Conservation (phyloP, 2,888 invertebrate genomes). For the Halocaridina rubra region DNA sequence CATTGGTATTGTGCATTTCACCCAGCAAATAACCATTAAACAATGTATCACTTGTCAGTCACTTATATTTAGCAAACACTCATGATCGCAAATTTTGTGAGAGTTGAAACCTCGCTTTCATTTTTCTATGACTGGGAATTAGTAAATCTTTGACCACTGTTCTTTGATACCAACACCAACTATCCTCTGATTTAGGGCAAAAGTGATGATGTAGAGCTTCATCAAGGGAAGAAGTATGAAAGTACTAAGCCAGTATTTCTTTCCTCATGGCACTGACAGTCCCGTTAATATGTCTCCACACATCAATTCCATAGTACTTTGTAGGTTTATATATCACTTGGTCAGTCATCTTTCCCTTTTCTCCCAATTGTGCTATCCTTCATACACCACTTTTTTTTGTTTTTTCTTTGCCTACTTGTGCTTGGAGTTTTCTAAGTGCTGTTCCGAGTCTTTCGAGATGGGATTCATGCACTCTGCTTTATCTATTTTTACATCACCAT, state of each 20-base stretch:
- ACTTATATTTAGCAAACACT: background rate
- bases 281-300: slow-evolving; percentile 1
- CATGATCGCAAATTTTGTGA: background rate
- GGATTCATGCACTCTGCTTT: background rate
- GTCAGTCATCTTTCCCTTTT: slow-evolving; percentile 15
- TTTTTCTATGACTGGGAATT: background rate
- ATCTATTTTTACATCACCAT: background rate
- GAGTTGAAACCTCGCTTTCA: background rate
- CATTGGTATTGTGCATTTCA: too few relatives aligned
- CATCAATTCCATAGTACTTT: background rate
- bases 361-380: slow-evolving; percentile 7
- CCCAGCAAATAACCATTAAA: background rate
- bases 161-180: background rate
- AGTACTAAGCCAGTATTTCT: background rate
- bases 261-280: slow-evolving; percentile 7
- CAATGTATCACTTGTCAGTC: background rate
- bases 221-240: slow-evolving; percentile 7
- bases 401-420: slow-evolving; percentile 7
- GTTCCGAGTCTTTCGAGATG: background rate
- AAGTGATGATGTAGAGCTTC: background rate
- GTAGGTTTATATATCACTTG: background rate
- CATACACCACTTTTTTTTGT: slow-evolving; percentile 6
- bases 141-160: background rate
- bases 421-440: slow-evolving; percentile 16
- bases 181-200: background rate